Percentiles rank a stretch among this genome's conserved stretches.
Conservation (phyloP, 2,888 invertebrate genomes). For the Sarcophaga subvicina region DNA sequence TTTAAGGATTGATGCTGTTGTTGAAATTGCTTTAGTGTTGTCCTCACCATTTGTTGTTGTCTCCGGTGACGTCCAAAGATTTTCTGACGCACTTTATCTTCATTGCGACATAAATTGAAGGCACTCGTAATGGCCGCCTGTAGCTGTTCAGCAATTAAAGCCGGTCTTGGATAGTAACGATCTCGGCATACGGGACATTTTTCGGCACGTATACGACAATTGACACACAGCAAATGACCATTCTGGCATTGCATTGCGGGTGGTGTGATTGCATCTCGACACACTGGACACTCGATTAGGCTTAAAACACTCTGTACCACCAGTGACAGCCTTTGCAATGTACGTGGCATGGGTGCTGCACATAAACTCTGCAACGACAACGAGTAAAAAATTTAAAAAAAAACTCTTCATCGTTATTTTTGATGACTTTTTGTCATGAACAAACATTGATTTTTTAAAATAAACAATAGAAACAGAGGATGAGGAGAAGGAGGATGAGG, state of each 20-base stretch:
- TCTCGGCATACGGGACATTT: slow-evolving; percentile 86
- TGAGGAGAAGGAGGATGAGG: not conserved
- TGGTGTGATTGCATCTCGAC: slow-evolving; percentile 85
- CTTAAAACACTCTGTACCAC: slow-evolving; percentile 83
- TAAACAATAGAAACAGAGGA: not conserved
- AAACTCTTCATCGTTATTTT: slow-evolving; percentile 62
- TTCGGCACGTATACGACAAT: slow-evolving; percentile 84
- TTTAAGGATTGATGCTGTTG: slow-evolving; percentile 33
- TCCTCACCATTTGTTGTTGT: slow-evolving; percentile 63
- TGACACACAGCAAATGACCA: slow-evolving; percentile 85
- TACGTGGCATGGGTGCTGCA: slow-evolving; percentile 84
- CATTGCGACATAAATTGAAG: slow-evolving; percentile 82
- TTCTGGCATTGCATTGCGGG: slow-evolving; percentile 86
- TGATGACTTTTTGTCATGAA: slow-evolving; percentile 16
- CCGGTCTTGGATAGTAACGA: slow-evolving; percentile 82
- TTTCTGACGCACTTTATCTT: slow-evolving; percentile 82
- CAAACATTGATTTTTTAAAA: slow-evolving; percentile 3
- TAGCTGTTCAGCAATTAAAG: slow-evolving; percentile 84
- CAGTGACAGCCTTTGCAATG: slow-evolving; percentile 83
- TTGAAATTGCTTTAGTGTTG: slow-evolving; percentile 63
- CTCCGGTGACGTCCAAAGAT: slow-evolving; percentile 79
- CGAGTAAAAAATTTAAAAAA: slow-evolving; percentile 72
- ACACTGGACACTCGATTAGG: slow-evolving; percentile 86
- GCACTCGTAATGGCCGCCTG: slow-evolving; percentile 83
- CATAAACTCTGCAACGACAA: slow-evolving; percentile 80